Base-by-base conservation (phyloP, 2,113 vertebrate species). In the Talpa occidentalis region DNA sequence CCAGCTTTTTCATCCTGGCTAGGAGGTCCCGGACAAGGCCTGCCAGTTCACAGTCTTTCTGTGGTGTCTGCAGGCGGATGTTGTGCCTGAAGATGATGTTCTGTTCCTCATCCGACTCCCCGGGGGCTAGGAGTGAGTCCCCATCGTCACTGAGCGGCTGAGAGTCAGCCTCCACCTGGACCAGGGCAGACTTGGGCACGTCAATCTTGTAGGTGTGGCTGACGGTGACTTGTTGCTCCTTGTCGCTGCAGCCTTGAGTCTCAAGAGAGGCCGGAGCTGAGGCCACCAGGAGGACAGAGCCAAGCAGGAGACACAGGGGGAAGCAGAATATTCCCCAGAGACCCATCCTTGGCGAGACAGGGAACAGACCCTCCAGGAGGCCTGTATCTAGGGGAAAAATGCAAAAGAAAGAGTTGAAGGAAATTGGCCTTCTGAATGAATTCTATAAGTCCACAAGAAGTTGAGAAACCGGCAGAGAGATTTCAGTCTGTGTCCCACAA, bases 31-130 rank as follows among this genome's bases (percentile, higher is more conserved):
- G 99, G 79, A 99, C 67, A 7, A 97, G 98, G 49, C 98, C 98
- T 0, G 98, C 98, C 85, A 98, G 97, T 52, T 97, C 98, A 10
- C 99, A 99, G 95, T 98, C 98, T 90, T 98, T 98, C 86, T 95
- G 98, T 0, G 98, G 98, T 0, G 97, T 84, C 54, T 98, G 98
- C 56, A 99, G 97, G 32, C 42, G 97, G 80, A 99, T 99, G 88
- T 98, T 99, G 98, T 99, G 99, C 96, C 98, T 98, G 91, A 99
- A 99, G 94, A 99, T 97, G 17, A 99, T 97, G 87, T 99, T 98
- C 83, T 99, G 99, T 10, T 99, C 98, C 82, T 98, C 98, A 0
- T 76, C 95, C 0, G 72, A 67, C 86, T 97, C 96, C 70, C 74
- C 96, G 3, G 76, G 73, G 24, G 69, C 91, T 62, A 97, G 91